These are phyloP conservation scores for Clarias fuscus DNA, from an alignment of 2,797 vertebrate species.

Conservation along the genomic window DNA sequence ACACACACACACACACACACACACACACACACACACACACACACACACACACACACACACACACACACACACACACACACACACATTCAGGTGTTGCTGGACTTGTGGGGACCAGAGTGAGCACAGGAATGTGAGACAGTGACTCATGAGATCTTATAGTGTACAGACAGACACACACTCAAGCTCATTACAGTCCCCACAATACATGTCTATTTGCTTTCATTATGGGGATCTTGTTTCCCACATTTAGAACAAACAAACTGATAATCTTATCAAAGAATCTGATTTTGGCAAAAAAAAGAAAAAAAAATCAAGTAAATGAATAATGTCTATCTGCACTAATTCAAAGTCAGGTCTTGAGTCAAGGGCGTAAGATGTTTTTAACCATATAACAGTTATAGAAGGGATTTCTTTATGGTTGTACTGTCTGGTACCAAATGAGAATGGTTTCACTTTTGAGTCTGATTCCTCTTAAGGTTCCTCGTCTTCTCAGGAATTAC, in stretches of 20 bases:
- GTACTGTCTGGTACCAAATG: too few relatives aligned
- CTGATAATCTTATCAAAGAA: not conserved
- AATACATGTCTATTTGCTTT: not conserved
- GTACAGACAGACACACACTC: not conserved
- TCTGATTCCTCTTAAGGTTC: too few relatives aligned
- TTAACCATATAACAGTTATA: too few relatives aligned
- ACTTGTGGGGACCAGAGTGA: slow-evolving; percentile 9
- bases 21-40: slow-evolving; percentile 2
- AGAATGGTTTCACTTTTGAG: too few relatives aligned
- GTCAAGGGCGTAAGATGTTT: not conserved
- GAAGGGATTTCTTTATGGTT: too few relatives aligned
- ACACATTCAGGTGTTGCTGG: not conserved
- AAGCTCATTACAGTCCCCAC: not conserved
- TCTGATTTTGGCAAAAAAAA: not conserved
- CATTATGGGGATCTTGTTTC: not conserved
- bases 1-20: slow-evolving; percentile 26
- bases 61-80: slow-evolving; percentile 14
- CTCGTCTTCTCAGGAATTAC: too few relatives aligned
- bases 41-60: slow-evolving; percentile 23
- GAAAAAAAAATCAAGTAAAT: too few relatives aligned
- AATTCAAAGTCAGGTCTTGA: too few relatives aligned
- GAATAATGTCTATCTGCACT: too few relatives aligned
- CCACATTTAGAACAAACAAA: not conserved
- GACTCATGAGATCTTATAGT: not conserved
- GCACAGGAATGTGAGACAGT: slow-evolving; percentile 18